A percentile compares a stretch with the other conserved stretches of the same genome.
These are phyloP conservation scores for Micromys minutus DNA, from an alignment of 2,113 vertebrate species.

Conservation along the genomic window DNA sequence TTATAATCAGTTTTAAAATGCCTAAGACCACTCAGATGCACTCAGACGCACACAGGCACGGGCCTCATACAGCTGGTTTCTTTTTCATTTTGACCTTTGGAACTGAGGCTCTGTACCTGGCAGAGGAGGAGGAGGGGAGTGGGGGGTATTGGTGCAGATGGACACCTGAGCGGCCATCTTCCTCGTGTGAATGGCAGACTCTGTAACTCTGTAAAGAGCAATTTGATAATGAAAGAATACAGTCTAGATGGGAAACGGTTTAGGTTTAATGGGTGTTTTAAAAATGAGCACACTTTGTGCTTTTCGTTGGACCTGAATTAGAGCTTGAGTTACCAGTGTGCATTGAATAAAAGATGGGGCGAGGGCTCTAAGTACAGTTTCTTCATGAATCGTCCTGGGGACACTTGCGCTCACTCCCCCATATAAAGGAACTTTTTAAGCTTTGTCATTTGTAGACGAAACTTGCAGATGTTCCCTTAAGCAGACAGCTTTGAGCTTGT, in stretches of 20 bases:
- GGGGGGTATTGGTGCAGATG: not conserved
- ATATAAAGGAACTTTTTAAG: not conserved
- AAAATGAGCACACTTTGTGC: not conserved
- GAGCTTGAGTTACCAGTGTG: not conserved
- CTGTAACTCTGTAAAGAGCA: not conserved
- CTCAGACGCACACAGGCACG: no score
- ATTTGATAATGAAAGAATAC: conserved; percentile 10
- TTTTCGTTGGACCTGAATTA: not conserved
- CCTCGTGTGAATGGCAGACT: not conserved
- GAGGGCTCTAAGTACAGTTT: not conserved
- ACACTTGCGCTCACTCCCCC: not conserved
- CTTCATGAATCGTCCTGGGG: conserved; percentile 14
- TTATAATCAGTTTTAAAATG: conserved; percentile 12
- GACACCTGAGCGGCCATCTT: not conserved
- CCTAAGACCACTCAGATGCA: not conserved
- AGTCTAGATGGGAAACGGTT: not conserved
- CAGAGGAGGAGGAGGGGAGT: not conserved
- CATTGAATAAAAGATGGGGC: not conserved
- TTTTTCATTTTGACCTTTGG: conserved; percentile 43
- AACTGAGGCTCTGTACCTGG: not conserved
- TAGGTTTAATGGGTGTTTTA: not conserved
- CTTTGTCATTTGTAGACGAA: not conserved
- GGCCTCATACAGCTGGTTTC: not conserved
- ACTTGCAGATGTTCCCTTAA: not conserved
- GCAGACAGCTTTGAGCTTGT: not conserved